Percentiles rank a stretch among this genome's conserved stretches.
These are phyloP conservation scores for Peromyscus melanophrys DNA, from an alignment of 2,797 vertebrate species.

Conservation along the genomic window DNA sequence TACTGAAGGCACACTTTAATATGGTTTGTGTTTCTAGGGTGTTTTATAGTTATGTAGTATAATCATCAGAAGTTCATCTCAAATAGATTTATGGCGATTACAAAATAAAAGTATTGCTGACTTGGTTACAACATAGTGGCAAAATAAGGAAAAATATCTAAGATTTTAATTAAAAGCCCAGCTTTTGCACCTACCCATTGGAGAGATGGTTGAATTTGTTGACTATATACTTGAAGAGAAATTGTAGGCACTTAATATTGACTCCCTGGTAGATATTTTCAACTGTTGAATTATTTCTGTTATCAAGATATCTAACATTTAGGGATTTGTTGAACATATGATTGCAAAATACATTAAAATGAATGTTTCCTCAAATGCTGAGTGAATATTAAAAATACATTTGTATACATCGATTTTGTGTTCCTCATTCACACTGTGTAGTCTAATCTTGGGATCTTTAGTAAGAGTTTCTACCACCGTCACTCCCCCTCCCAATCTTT, in stretches of 20 bases:
- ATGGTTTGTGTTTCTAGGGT: neutral
- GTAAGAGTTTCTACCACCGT: neutral
- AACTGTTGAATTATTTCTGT: neutral
- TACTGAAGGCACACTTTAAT: slow-evolving; percentile 19
- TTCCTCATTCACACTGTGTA: neutral
- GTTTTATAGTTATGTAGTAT: slow-evolving; percentile 7
- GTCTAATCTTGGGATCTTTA: neutral
- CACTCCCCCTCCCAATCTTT: neutral
- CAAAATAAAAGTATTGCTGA: neutral
- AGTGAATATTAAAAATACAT: neutral
- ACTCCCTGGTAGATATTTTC: neutral
- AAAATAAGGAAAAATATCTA: neutral
- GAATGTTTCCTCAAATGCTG: neutral
- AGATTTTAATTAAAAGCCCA: slow-evolving; percentile 28
- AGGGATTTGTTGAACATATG: neutral
- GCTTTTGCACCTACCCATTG: neutral
- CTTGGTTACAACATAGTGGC: neutral
- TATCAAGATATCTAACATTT: neutral
- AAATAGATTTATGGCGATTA: neutral
- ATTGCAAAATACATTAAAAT: neutral
- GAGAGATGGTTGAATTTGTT: neutral
- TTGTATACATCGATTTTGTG: neutral
- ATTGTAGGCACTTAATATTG: neutral
- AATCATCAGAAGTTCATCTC: neutral
- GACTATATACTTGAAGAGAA: neutral